Base-by-base conservation (phyloP, 2,888 invertebrate species). In the Plemyria rubiginata region DNA sequence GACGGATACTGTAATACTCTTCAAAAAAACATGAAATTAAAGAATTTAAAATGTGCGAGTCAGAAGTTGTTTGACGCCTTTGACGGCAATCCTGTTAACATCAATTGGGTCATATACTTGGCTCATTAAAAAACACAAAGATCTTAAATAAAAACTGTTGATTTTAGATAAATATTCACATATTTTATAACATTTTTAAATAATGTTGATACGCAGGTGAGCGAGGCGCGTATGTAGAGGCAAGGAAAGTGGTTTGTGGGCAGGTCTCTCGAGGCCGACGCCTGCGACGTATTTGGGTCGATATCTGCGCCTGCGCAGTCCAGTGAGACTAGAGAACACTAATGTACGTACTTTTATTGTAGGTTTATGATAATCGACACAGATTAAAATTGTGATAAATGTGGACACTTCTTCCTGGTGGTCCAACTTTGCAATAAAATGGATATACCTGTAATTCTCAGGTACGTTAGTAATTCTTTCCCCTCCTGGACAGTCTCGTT, bases 201-300 rank as follows among this genome's bases (percentile, higher is more conserved):
- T 54, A 38, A 51, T n/a, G 51, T 58, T n/a, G 9, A 51, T 22
- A 61, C 45, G 38, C 62, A 64, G 54, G 64, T 60, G 54, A 11
- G 9, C 36, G 36, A 38, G 11, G 36, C n/a, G 49, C 49, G 28
- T 46, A 38, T 53, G 65, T 60, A 52, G 43, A 53, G 59, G 32
- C 60, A 53, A 66, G 67, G 70, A 70, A 70, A 70, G 70, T 68
- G 63, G 70, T 66, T 60, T 63, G 66, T 61, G 54, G 66, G 65
- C 67, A 54, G 61, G 65, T 60, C 62, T 61, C 57, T 45, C 70
- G 67, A 67, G 70, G 68, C 64, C 68, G 68, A 54, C 60, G 61
- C 50, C 57, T 54, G 45, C 38, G 65, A 54, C 56, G 60, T 64
- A 65, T 65, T 65, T 65, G 57, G 60, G 54, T 54, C 65, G 64